These are phyloP conservation scores for Charina bottae DNA, from an alignment of 2,113 vertebrate species.

Conservation along the genomic window DNA sequence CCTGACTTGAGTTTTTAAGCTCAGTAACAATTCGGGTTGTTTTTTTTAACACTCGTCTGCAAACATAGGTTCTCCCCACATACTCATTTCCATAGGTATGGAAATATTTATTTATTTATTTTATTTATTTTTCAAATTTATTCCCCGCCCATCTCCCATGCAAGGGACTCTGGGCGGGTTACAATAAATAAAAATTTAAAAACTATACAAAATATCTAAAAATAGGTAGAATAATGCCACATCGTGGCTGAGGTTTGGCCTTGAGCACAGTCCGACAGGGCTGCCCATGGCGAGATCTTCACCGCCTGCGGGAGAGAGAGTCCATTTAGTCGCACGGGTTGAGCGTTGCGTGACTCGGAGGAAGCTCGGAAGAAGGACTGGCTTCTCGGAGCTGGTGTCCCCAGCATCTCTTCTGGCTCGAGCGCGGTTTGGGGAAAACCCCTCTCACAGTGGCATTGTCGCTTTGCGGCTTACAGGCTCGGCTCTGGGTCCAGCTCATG, in stretches of 20 bases:
- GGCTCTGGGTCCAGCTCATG: constrained; percentile 97
- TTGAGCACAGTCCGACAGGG: background rate
- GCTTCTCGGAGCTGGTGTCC: background rate
- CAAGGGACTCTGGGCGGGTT: too few relatives aligned
- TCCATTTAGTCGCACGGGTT: background rate
- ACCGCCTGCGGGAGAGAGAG: background rate
- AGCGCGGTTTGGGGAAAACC: background rate
- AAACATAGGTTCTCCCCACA: background rate
- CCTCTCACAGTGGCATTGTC: accelerated
- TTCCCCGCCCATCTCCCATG: too few relatives aligned
- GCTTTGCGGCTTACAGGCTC: constrained; percentile 74
- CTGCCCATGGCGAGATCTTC: background rate
- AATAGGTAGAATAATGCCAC: background rate
- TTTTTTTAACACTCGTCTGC: background rate
- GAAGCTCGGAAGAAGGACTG: background rate
- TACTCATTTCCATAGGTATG: background rate
- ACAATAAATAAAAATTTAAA: too few relatives aligned
- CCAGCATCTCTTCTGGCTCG: background rate
- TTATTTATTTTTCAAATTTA: too few relatives aligned
- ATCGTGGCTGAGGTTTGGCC: background rate
- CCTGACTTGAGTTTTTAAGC: background rate
- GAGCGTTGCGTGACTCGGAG: background rate
- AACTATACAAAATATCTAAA: too few relatives aligned
- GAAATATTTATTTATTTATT: too few relatives aligned
- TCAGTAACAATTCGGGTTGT: background rate